Conservation (phyloP, 2,113 vertebrate species). For the Eublepharis macularius region DNA sequence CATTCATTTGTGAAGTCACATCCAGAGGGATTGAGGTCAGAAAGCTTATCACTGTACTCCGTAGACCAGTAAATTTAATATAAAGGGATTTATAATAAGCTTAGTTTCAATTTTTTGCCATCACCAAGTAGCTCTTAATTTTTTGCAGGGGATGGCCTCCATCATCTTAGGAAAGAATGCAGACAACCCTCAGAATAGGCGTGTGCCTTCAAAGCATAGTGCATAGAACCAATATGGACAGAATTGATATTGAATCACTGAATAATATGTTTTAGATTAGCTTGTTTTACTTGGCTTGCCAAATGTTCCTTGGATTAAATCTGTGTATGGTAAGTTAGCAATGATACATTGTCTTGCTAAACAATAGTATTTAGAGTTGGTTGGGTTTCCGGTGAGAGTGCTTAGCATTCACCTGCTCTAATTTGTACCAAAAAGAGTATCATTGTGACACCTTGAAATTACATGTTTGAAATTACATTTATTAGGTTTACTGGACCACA, state of each 20-base stretch:
- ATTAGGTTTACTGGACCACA: conserved; percentile 2
- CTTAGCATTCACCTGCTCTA: conserved; percentile 46
- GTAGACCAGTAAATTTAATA: conserved; percentile 41
- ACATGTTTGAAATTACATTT: conserved; percentile 4
- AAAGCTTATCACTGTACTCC: conserved; percentile 24
- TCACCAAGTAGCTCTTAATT: conserved; percentile 11
- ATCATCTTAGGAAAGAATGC: conserved; percentile 40
- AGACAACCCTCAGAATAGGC: background rate
- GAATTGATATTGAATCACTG: conserved; percentile 8
- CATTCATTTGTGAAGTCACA: conserved; percentile 32
- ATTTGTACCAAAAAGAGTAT: conserved; percentile 41
- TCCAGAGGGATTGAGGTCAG: conserved; percentile 31
- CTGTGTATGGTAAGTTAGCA: conserved; percentile 43
- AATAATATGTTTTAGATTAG: conserved; percentile 25
- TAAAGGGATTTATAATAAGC: conserved; percentile 17
- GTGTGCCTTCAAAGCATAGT: conserved; percentile 37
- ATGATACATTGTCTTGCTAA: conserved; percentile 50
- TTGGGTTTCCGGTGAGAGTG: conserved; percentile 43
- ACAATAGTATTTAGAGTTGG: conserved; percentile 48
- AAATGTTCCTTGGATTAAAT: conserved; percentile 48
- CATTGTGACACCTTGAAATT: conserved; percentile 17
- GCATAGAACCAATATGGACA: conserved; percentile 21
- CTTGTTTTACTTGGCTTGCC: conserved; percentile 45
- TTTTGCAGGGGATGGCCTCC: conserved; percentile 23
- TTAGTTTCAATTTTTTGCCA: background rate